phyloP scores from a whole-genome alignment of 37 sponge, comb jelly and placozoan genomes.

The Ianthella basta region DNA sequence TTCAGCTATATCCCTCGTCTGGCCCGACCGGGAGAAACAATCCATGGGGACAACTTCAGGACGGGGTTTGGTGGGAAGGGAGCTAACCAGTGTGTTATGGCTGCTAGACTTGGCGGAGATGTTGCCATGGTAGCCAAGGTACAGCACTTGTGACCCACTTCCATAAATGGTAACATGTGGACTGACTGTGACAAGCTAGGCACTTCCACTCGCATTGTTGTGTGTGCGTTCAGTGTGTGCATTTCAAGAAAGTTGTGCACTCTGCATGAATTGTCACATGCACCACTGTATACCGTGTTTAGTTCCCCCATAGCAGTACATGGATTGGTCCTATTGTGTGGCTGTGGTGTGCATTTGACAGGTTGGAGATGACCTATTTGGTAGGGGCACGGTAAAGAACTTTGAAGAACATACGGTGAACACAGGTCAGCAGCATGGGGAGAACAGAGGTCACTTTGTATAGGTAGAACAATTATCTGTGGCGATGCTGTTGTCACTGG shows the following conservation, averaged over 20 bases:
- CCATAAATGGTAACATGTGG: too few relatives aligned
- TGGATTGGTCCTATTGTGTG: too few relatives aligned
- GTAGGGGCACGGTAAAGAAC: conserved; percentile 83
- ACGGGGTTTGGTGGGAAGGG: conserved; percentile 98
- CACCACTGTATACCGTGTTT: too few relatives aligned
- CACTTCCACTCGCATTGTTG: too few relatives aligned
- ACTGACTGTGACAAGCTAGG: too few relatives aligned
- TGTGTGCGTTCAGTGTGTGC: too few relatives aligned
- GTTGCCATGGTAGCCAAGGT: conserved; percentile 96
- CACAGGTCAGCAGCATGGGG: conserved; percentile 58
- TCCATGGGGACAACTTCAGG: conserved; percentile 75
- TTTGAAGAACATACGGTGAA: conserved; percentile 76
- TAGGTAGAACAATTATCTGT: too few relatives aligned
- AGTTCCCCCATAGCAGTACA: too few relatives aligned
- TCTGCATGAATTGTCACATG: too few relatives aligned
- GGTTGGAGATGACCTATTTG: conserved; percentile 95
- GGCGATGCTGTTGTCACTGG: too few relatives aligned
- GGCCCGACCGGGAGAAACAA: conserved; percentile 95
- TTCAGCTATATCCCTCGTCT: conserved; percentile 85
- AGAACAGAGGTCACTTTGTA: conserved; percentile 48
- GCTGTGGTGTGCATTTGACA: neutral
- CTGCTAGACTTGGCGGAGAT: conserved; percentile 88
- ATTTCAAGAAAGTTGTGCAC: too few relatives aligned
- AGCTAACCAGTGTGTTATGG: conserved; percentile 99
- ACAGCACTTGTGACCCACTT: neutral